phyloP scores from a whole-genome alignment of 2,888 invertebrate species.

The Eilema griseolum region DNA sequence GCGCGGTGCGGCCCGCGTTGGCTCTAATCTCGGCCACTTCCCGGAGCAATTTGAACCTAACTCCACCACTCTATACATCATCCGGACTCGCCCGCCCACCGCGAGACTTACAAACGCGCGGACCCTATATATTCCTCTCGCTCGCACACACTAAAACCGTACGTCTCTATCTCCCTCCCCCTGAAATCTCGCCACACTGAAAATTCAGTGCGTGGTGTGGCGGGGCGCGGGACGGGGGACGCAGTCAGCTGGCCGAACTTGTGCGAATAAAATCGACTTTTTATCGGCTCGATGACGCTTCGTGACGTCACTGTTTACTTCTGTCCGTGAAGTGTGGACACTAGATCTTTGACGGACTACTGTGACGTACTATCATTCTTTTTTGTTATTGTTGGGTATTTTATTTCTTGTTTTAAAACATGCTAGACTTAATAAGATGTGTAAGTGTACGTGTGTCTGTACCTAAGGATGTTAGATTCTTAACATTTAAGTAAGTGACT shows the following conservation, averaged over 20 bases:
- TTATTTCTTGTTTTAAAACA: neutral
- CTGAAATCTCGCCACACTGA: slow-evolving; percentile 81
- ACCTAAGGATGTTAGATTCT: neutral
- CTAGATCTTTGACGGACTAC: slow-evolving; percentile 66
- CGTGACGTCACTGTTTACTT: slow-evolving; percentile 87
- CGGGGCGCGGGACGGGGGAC: slow-evolving; percentile 64
- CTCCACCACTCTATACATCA: slow-evolving; percentile 92
- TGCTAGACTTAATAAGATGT: neutral
- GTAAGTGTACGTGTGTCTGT: neutral
- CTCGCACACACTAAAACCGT: slow-evolving; percentile 51
- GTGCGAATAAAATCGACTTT: slow-evolving; percentile 87
- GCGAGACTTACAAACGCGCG: slow-evolving; percentile 68
- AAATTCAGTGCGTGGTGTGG: slow-evolving; percentile 75
- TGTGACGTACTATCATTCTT: slow-evolving; percentile 60
- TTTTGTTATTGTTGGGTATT: slow-evolving; percentile 22
- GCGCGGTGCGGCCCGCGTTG: slow-evolving; percentile 88
- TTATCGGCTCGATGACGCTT: slow-evolving; percentile 85
- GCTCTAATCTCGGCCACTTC: slow-evolving; percentile 92
- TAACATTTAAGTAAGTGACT: neutral
- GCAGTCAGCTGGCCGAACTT: slow-evolving; percentile 87
- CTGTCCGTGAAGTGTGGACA: slow-evolving; percentile 71
- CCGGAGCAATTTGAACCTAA: slow-evolving; percentile 92
- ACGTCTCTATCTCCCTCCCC: slow-evolving; percentile 63
- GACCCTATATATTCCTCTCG: slow-evolving; percentile 65
- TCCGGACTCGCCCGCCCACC: slow-evolving; percentile 86